Base-by-base conservation (phyloP, 1,140 invertebrate species). In the Euschistus heros region DNA sequence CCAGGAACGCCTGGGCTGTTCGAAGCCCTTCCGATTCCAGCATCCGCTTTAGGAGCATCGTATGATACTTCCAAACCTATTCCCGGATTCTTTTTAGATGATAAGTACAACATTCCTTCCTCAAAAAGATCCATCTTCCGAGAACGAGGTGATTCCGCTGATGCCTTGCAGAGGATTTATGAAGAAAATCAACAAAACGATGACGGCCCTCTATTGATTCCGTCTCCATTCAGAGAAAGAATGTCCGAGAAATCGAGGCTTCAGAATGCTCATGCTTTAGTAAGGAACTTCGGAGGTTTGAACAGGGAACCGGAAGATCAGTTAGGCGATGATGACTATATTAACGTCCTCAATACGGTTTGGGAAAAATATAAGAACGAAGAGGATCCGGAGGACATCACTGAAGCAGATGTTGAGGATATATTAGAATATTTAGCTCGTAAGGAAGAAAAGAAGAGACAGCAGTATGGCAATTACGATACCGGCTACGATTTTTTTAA, bases 211-310 rank as follows among this genome's bases (percentile, higher is more conserved):
- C 14, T 60, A 18, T 20, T 60, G n/a, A 60, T 60, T 7, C 69
- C 69, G 14, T 70, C 70, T 15, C 57, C 67, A 7, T 71, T 71
- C 61, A 65, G 71, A 17, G 71, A 71, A 66, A 42, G 71, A 44
- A 55, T 55, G 24, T 18, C 37, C 18, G 54, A 50, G 10, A 66
- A 68, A 42, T 37, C 61, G 7, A 37, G 37, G 27, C 62, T 54
- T 15, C 61, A 30, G 20, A 69, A 68, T 33, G 69, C 69, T 20
- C 65, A 66, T 26, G 62, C 60, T n/a, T 27, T 69, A 7, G 62
- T 69, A 0, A 27, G 65, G 24, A 69, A 67, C 47, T 70, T 64
- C 57, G 64, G 65, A 13, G 69, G 68, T 10, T 24, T 70, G 15
- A 63, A 67, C 37, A 24, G 60, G 44, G 64, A 68, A 18, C 18